These are phyloP conservation scores for Ophraella communa DNA, from an alignment of 2,888 invertebrate genomes.

Conservation along the genomic window DNA sequence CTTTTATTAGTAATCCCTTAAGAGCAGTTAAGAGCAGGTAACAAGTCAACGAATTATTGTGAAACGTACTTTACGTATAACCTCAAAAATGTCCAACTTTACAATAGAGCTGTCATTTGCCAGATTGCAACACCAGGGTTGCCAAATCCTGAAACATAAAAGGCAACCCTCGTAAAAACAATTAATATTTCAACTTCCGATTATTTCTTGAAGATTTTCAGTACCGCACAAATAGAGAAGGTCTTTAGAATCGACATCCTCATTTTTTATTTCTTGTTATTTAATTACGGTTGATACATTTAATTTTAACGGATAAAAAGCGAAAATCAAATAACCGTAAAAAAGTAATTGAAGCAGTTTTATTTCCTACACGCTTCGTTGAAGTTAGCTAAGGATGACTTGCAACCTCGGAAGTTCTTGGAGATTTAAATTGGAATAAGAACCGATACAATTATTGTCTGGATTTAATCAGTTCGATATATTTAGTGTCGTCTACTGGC, in stretches of 20 bases:
- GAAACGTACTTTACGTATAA: no score
- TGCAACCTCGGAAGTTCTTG: conserved; percentile 19
- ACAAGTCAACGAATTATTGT: no score
- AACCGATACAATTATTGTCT: neutral
- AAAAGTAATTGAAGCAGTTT: conserved; percentile 14
- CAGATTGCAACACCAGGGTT: no score
- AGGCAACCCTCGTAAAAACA: no score
- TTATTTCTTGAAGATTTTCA: neutral
- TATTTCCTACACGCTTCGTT: neutral
- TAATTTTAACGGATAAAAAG: neutral
- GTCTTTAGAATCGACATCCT: neutral
- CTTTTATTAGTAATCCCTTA: no score
- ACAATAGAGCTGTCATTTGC: no score
- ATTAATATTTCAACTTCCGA: neutral
- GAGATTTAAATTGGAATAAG: conserved; percentile 1
- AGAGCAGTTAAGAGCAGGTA: no score
- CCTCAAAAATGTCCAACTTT: no score
- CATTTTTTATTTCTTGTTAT: no score
- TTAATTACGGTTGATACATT: no score
- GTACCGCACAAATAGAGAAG: neutral
- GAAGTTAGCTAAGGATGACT: conserved; percentile 17
- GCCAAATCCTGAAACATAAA: no score
- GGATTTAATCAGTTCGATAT: neutral
- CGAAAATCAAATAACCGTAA: conserved; percentile 7
- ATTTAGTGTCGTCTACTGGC: neutral